Conservation (phyloP, 2,797 vertebrate species). For the Poecilia picta region DNA sequence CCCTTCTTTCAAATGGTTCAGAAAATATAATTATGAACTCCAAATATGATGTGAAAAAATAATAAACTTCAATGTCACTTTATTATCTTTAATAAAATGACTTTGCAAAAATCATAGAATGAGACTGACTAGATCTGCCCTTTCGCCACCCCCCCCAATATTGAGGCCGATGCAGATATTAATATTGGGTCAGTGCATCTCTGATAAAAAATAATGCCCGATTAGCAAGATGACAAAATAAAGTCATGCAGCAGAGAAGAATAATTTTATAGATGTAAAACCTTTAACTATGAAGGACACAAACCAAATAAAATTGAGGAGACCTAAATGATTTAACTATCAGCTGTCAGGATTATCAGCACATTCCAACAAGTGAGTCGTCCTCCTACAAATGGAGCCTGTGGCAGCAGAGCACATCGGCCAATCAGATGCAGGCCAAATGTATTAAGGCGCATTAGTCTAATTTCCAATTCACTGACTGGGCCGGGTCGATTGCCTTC, state of each 20-base stretch:
- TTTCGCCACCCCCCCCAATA: no score
- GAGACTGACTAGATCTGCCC: no score
- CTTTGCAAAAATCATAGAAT: no score
- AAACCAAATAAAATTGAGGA: slow-evolving; percentile 18
- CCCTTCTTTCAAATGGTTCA: no score
- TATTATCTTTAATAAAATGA: no score
- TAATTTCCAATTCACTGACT: slow-evolving; percentile 73
- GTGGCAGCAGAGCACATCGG: slow-evolving; percentile 62
- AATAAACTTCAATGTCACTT: no score
- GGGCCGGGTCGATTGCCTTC: slow-evolving; percentile 62
- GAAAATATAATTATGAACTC: no score
- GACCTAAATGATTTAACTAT: slow-evolving; percentile 12
- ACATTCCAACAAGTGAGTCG: slow-evolving; percentile 48
- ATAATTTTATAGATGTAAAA: slow-evolving; percentile 33
- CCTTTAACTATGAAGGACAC: slow-evolving; percentile 44
- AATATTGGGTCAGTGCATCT: no score
- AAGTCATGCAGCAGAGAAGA: not conserved
- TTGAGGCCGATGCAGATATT: no score
- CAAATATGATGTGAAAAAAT: no score
- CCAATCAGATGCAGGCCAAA: slow-evolving; percentile 58
- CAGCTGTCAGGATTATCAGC: slow-evolving; percentile 54
- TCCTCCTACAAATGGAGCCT: slow-evolving; percentile 58
- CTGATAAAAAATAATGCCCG: slow-evolving; percentile 4
- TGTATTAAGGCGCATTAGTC: slow-evolving; percentile 68
- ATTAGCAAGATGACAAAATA: not conserved